These are phyloP conservation scores for Bursaphelenchus okinawaensis DNA, from an alignment of 2,888 invertebrate species.

Conservation along the genomic window DNA sequence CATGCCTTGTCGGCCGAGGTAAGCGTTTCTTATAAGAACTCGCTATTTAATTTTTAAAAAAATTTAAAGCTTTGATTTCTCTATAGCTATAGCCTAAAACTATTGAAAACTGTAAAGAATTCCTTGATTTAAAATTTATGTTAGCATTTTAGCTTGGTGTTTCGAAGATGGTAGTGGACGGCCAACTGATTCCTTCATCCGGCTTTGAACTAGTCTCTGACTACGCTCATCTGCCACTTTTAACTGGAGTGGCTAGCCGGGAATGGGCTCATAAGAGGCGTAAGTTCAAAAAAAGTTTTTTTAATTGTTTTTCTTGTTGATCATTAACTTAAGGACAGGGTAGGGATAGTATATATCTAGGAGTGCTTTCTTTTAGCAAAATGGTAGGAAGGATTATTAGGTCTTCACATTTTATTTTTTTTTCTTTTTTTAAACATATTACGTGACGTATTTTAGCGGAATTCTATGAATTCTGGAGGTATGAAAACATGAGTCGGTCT, in stretches of 20 bases:
- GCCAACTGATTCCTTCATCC: conserved; percentile 49
- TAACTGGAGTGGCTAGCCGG: conserved; percentile 55
- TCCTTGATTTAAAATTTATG: too few species aligned
- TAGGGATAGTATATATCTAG: too few species aligned
- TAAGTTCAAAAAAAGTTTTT: conserved; percentile 13
- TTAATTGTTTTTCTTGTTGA: not conserved
- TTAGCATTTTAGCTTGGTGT: conserved; percentile 46
- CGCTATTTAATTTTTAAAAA: too few species aligned
- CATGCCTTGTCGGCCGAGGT: conserved; percentile 52
- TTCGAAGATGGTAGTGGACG: conserved; percentile 56
- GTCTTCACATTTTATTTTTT: not conserved
- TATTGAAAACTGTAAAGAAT: too few species aligned
- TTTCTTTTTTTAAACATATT: too few species aligned
- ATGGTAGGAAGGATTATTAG: too few species aligned
- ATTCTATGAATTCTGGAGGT: conserved; percentile 51
- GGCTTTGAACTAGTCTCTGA: conserved; percentile 38
- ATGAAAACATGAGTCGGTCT: conserved; percentile 32
- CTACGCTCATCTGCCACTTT: conserved; percentile 50
- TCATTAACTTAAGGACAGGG: not conserved
- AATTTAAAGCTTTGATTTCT: too few species aligned
- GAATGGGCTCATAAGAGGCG: conserved; percentile 58
- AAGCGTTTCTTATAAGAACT: too few species aligned
- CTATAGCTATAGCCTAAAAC: too few species aligned
- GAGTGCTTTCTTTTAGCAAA: too few species aligned
- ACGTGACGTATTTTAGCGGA: conserved; percentile 51